Percentiles rank a stretch among this genome's conserved stretches.
These are phyloP conservation scores for Apodemia hepburni DNA, from an alignment of 2,888 invertebrate species.

Conservation along the genomic window DNA sequence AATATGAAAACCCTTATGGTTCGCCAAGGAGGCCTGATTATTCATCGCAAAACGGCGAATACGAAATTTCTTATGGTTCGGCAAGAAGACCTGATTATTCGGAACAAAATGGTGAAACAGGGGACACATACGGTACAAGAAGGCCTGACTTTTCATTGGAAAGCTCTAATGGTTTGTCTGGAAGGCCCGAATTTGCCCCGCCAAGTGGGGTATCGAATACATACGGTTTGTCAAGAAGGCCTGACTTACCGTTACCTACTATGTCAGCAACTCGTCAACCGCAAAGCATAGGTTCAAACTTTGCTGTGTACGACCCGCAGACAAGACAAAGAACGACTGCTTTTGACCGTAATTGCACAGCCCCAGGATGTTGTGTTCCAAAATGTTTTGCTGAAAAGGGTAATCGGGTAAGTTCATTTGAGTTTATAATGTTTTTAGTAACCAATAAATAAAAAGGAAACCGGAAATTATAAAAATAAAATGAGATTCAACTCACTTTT, in stretches of 20 bases:
- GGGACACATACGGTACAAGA: neutral
- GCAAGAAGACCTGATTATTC: conserved; percentile 32
- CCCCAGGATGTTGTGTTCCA: conserved; percentile 86
- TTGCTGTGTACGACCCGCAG: conserved; percentile 56
- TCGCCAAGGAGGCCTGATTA: conserved; percentile 39
- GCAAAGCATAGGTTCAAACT: conserved; percentile 45
- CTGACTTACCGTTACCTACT: conserved; percentile 47
- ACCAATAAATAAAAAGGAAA: too few species aligned
- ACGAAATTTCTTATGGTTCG: conserved; percentile 39
- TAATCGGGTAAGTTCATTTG: conserved; percentile 79
- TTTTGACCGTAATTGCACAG: conserved; percentile 81
- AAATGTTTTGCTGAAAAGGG: conserved; percentile 96
- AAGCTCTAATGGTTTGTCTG: conserved; percentile 39
- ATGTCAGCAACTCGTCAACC: conserved; percentile 35
- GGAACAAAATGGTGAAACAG: neutral
- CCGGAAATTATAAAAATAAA: too few species aligned
- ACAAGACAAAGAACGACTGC: conserved; percentile 61
- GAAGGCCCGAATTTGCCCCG: conserved; percentile 35
- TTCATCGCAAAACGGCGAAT: conserved; percentile 29
- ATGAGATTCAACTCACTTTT: too few species aligned
- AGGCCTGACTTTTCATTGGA: conserved; percentile 37
- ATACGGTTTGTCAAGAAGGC: conserved; percentile 29
- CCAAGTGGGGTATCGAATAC: conserved; percentile 15
- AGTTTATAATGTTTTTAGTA: neutral
- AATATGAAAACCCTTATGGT: conserved; percentile 32